Percentiles rank a stretch among this genome's conserved stretches.
Evolutionary conservation across 1,140 invertebrate genomes (phyloP).

Genomic region (Drosophila miranda): DNA sequence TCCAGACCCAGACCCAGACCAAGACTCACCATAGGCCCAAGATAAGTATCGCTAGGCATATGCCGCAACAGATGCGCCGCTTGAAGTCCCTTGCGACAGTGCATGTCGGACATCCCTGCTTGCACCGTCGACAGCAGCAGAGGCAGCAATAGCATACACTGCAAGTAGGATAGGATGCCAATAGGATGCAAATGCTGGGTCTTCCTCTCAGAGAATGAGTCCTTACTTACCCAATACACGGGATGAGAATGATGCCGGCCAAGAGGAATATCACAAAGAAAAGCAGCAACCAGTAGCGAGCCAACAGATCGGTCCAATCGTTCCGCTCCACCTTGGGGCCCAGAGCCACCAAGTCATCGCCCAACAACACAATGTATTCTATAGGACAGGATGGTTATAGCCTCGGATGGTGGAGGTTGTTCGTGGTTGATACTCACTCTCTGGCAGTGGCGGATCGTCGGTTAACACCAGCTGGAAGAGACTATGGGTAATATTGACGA

Average conservation of each 20-base stretch:
- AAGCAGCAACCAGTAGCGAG: constrained; percentile 84
- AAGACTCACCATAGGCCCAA: constrained; percentile 90
- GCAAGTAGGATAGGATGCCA: constrained; percentile 12
- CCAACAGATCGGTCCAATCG: constrained; percentile 82
- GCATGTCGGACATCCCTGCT: constrained; percentile 88
- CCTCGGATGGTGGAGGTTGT: no score
- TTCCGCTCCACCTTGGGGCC: constrained; percentile 80
- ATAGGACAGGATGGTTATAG: neutral
- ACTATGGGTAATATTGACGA: constrained; percentile 52
- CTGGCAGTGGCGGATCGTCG: constrained; percentile 27
- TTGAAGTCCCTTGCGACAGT: constrained; percentile 90
- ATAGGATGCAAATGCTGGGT: constrained; percentile 23
- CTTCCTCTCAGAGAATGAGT: no score
- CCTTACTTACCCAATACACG: constrained; percentile 84
- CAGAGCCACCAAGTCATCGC: constrained; percentile 47
- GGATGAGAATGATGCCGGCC: constrained; percentile 86
- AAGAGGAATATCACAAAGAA: constrained; percentile 84
- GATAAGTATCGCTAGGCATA: constrained; percentile 87
- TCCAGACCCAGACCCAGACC: no score
- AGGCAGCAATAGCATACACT: constrained; percentile 92
- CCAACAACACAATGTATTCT: constrained; percentile 62
- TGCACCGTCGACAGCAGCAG: constrained; percentile 91
- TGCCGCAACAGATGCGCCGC: constrained; percentile 88
- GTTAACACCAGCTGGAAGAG: constrained; percentile 29
- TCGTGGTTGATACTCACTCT: constrained; percentile 25